A percentile compares a stretch with the other conserved stretches of the same genome.
Evolutionary conservation across 1,140 invertebrate genomes (phyloP).

Genomic region (Drosophila ogumai): DNA sequence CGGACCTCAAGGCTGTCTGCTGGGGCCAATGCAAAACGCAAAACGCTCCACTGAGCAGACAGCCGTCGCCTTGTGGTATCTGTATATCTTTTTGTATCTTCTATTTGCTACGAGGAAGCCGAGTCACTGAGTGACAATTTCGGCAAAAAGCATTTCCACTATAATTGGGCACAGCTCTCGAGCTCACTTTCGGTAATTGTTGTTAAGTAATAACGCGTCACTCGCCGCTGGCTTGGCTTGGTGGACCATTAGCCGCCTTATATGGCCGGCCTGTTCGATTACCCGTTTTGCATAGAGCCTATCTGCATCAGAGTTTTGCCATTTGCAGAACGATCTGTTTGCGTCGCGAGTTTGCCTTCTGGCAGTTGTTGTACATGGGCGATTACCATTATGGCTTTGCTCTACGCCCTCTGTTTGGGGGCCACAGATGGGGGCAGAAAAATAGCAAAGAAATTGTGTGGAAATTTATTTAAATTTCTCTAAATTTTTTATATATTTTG

Average conservation of each 20-base stretch:
- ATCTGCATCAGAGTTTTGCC: slow-evolving; percentile 41
- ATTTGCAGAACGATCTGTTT: slow-evolving; percentile 51
- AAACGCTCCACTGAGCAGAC: slow-evolving; percentile 43
- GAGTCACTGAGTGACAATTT: slow-evolving; percentile 49
- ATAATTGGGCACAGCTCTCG: slow-evolving; percentile 44
- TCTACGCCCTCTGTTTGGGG: slow-evolving; percentile 39
- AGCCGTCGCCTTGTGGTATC: background rate
- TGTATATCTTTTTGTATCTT: slow-evolving; percentile 17
- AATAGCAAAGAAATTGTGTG: slow-evolving; percentile 1
- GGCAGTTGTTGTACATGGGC: slow-evolving; percentile 45
- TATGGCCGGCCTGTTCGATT: slow-evolving; percentile 41
- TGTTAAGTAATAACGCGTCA: slow-evolving; percentile 46
- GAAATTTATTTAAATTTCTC: background rate
- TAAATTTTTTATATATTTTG: background rate
- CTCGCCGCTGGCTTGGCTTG: slow-evolving; percentile 18
- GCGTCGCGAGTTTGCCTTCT: slow-evolving; percentile 32
- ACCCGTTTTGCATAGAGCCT: slow-evolving; percentile 44
- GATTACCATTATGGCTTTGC: slow-evolving; percentile 53
- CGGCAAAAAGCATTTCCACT: slow-evolving; percentile 41
- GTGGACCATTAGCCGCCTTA: slow-evolving; percentile 45
- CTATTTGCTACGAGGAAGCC: slow-evolving; percentile 28
- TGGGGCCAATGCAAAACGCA: slow-evolving; percentile 38
- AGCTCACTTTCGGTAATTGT: slow-evolving; percentile 58
- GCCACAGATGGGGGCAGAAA: slow-evolving; percentile 10
- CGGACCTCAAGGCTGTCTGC: slow-evolving; percentile 42